phyloP scores from a whole-genome alignment of 2,888 invertebrate genomes.

The Alloscopus bannaensis region DNA sequence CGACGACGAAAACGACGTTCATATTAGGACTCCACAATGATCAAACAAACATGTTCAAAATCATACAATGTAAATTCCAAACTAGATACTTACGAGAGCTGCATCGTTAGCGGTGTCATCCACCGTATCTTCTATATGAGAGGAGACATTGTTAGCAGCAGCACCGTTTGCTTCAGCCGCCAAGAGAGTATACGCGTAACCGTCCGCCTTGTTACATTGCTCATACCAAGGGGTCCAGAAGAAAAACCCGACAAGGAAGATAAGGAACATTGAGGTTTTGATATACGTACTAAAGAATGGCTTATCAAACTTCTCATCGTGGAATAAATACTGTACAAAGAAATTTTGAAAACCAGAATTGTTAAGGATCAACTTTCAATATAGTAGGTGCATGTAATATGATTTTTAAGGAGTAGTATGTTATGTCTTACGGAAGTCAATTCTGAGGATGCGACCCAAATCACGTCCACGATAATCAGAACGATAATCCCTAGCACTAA shows the following conservation, averaged over 20 bases:
- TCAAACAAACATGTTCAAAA: too few relatives aligned
- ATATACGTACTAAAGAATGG: conserved; percentile 97
- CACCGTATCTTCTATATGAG: conserved; percentile 54
- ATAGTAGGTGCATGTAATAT: too few relatives aligned
- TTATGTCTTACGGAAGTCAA: conserved; percentile 92
- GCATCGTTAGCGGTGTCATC: conserved; percentile 70
- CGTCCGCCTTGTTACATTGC: conserved; percentile 81
- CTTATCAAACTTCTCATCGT: conserved; percentile 89
- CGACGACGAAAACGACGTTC: too few relatives aligned
- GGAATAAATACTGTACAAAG: conserved; percentile 85
- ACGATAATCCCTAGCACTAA: conserved; percentile 90
- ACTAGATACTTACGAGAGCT: conserved; percentile 60
- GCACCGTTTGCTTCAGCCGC: conserved; percentile 60
- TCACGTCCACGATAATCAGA: conserved; percentile 91
- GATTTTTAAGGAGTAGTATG: too few relatives aligned
- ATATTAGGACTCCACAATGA: too few relatives aligned
- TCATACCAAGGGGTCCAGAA: conserved; percentile 94
- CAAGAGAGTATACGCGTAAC: conserved; percentile 48
- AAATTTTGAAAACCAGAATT: too few relatives aligned
- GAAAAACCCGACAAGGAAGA: conserved; percentile 92
- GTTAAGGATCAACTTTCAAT: too few relatives aligned
- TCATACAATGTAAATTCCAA: too few relatives aligned
- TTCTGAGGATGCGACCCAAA: conserved; percentile 97
- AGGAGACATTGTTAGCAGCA: conserved; percentile 41
- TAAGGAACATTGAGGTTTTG: conserved; percentile 94